Percentiles rank a stretch among this genome's conserved stretches.
These are phyloP conservation scores for Macropodus opercularis DNA, from an alignment of 2,797 vertebrate species.

Conservation along the genomic window DNA sequence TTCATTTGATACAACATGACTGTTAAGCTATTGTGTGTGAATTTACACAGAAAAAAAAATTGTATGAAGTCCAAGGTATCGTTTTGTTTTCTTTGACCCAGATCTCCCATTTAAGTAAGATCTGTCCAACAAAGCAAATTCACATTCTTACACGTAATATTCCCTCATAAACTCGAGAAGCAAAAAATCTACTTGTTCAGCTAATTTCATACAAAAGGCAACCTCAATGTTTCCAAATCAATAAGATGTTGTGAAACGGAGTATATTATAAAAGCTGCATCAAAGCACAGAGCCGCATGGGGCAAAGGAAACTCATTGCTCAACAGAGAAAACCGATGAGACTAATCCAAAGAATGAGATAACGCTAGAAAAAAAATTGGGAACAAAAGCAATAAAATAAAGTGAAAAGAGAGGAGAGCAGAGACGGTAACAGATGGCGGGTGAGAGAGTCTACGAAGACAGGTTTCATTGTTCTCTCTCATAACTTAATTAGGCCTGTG, in stretches of 20 bases:
- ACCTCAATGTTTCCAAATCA: constrained; percentile 35
- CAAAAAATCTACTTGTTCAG: constrained; percentile 4
- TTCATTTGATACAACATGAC: no score
- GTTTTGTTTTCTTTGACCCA: constrained; percentile 1
- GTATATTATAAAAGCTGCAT: constrained; percentile 34
- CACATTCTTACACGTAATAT: constrained; percentile 10
- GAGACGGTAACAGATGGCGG: constrained; percentile 33
- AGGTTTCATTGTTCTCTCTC: constrained; percentile 54
- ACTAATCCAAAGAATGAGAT: constrained; percentile 43
- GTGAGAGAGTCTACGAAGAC: constrained; percentile 24
- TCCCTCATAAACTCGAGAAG: constrained; percentile 1
- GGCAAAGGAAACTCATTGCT: constrained; percentile 11
- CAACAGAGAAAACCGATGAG: constrained; percentile 47
- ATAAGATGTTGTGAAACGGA: constrained; percentile 21
- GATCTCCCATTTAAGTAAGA: not conserved
- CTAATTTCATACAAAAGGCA: constrained; percentile 39
- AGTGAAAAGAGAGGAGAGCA: constrained; percentile 17
- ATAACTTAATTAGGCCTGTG: constrained; percentile 63
- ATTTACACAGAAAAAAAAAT: no score
- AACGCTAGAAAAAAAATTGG: constrained; percentile 2
- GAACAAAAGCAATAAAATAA: constrained; percentile 37
- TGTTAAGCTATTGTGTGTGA: no score
- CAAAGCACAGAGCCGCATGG: constrained; percentile 22
- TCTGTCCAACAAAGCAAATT: constrained; percentile 11
- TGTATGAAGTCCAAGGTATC: constrained; percentile 7